Conservation (phyloP, 2,888 invertebrate genomes). For the Drosophila dives region DNA sequence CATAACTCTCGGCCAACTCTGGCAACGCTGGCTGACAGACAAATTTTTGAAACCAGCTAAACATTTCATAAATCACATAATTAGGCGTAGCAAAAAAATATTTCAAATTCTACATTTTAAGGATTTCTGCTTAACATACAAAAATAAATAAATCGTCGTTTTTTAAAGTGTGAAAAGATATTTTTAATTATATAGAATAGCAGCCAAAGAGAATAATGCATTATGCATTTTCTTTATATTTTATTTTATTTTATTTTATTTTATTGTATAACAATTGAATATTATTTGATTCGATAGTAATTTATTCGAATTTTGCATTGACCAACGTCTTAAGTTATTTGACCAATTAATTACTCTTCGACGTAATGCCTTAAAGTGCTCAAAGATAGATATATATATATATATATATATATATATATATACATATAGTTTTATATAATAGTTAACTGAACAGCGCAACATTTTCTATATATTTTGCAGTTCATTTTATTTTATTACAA, state of each 20-base stretch:
- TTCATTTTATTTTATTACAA: too few relatives aligned
- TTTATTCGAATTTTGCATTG: background rate
- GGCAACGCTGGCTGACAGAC: slow-evolving; percentile 50
- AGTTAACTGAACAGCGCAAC: too few relatives aligned
- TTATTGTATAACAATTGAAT: background rate
- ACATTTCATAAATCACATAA: slow-evolving; percentile 61
- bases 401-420: too few relatives aligned
- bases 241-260: background rate
- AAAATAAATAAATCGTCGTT: background rate
- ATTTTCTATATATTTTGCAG: too few relatives aligned
- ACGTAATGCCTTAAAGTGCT: too few relatives aligned
- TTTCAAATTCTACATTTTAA: background rate
- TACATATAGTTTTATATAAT: too few relatives aligned
- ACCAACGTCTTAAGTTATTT: background rate
- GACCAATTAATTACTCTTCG: too few relatives aligned
- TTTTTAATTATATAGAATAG: background rate
- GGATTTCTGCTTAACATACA: background rate
- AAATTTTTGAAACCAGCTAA: slow-evolving; percentile 50
- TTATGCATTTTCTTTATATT: background rate
- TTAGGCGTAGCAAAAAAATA: slow-evolving; percentile 22
- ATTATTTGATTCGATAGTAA: background rate
- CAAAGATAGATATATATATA: too few relatives aligned
- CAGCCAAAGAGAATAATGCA: background rate
- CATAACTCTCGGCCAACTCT: slow-evolving; percentile 34
- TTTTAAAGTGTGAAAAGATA: background rate